These are phyloP conservation scores for Alouatta palliata DNA, from an alignment of 2,113 vertebrate genomes.

Conservation along the genomic window DNA sequence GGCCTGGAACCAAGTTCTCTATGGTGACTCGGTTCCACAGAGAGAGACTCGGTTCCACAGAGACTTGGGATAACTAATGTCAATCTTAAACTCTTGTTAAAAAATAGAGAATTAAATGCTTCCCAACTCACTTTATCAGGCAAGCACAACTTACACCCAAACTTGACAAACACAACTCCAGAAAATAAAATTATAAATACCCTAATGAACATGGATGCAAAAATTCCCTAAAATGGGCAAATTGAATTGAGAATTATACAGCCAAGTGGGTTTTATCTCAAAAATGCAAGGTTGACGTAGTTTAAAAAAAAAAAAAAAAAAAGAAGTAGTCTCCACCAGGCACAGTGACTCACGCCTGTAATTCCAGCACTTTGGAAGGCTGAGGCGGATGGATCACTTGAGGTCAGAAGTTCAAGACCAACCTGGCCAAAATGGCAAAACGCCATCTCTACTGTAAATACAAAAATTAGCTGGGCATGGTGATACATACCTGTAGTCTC, in stretches of 20 bases:
- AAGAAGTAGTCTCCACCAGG: background rate
- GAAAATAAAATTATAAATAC: background rate
- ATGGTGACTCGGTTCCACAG: background rate
- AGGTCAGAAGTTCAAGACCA: no score
- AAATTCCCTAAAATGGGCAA: background rate
- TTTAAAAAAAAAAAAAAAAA: background rate
- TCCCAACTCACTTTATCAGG: background rate
- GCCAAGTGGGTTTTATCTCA: background rate
- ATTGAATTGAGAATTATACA: background rate
- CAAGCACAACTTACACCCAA: background rate
- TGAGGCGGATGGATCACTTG: no score
- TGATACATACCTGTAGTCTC: no score
- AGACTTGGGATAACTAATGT: background rate
- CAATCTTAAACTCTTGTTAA: background rate
- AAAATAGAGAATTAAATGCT: background rate
- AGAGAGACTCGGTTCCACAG: background rate
- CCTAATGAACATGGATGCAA: background rate
- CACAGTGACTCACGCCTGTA: no score
- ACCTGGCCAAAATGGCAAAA: background rate
- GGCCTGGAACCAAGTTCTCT: background rate
- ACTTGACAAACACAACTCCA: background rate
- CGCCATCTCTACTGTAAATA: background rate
- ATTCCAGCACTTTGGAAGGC: no score
- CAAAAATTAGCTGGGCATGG: no score
- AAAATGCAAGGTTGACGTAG: background rate